Evolutionary conservation across 2,797 vertebrate species (phyloP).

Genomic region (Gymnothorax javanicus): DNA sequence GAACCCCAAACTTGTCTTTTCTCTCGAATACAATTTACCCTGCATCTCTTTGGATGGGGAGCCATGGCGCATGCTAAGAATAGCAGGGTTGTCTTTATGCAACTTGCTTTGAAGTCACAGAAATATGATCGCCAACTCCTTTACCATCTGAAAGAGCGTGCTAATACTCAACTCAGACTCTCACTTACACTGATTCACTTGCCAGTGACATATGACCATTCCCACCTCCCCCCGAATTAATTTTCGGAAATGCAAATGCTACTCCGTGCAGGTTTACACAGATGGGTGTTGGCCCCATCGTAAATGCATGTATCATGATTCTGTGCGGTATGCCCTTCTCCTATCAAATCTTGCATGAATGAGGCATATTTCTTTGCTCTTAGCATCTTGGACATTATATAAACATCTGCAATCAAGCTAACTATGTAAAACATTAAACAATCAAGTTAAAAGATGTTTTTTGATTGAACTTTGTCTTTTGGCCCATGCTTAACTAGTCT

Average conservation of each 20-base stretch:
- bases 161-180: background rate
- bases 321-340: background rate
- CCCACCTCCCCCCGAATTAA: background rate
- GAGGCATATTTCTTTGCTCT: background rate
- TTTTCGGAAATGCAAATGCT: background rate
- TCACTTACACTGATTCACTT: background rate
- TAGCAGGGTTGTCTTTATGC: conserved; percentile 61
- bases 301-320: background rate
- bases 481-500: background rate
- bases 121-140: conserved; percentile 24
- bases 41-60: conserved; percentile 57
- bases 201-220: background rate
- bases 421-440: background rate
- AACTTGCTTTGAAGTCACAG: conserved; percentile 50
- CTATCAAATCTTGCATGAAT: background rate
- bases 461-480: background rate
- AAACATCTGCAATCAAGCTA: background rate
- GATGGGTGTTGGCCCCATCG: conserved; percentile 11
- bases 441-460: background rate
- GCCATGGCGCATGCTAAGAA: conserved; percentile 69
- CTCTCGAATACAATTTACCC: conserved; percentile 70
- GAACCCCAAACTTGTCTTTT: conserved; percentile 67
- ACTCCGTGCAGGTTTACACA: background rate
- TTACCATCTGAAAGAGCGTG: conserved; percentile 52
- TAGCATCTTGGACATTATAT: background rate